Base-by-base conservation (phyloP, 2,113 vertebrate species). In the Muntiacus reevesi region DNA sequence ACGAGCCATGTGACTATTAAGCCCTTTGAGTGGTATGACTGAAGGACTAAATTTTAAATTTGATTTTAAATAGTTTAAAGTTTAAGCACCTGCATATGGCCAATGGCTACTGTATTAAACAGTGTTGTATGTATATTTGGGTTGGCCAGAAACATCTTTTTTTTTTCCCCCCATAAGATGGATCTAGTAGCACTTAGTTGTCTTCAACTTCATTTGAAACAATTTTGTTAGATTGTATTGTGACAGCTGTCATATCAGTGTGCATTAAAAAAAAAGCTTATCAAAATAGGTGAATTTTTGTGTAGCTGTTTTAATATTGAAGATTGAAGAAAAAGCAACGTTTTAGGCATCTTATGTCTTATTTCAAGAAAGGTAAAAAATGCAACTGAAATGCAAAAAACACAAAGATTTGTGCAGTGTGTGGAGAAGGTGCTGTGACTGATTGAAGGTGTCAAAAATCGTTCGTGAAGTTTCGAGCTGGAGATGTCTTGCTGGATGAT, bases 21-120 rank as follows among this genome's bases (percentile, higher is more conserved):
- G 25, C 64, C 54, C 60, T 88, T 89, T 33, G 62, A n/a, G 23
- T 93, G 2, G 10, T 81, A 30, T 89, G 59, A 93, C n/a, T 86
- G n/a, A 91, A 85, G 67, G 93, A 92, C 33, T 91, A 85, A 97
- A 89, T 59, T 91, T 89, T 96, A 87, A 79, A 74, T 86, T 96
- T 95, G 54, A 96, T 95, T 52, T 30, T 36, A 96, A 93, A 45
- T 92, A 79, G 76, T 88, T 94, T 92, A 87, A 83, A 79, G 64
- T 67, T 92, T 92, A 87, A 87, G 82, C 79, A 55, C 17, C 25
- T 96, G 14, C 33, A 14, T 93, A 9, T 85, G 27, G 40, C 40
- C 47, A 97, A 0, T 78, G 67, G 50, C 25, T 91, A 60, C 79
- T 92, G 2, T 79, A 79, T 71, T 86, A 45, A 43, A 88, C 33